These are phyloP conservation scores for Tryphoninae sp. DNA, from an alignment of 2,888 invertebrate genomes.

Conservation along the genomic window DNA sequence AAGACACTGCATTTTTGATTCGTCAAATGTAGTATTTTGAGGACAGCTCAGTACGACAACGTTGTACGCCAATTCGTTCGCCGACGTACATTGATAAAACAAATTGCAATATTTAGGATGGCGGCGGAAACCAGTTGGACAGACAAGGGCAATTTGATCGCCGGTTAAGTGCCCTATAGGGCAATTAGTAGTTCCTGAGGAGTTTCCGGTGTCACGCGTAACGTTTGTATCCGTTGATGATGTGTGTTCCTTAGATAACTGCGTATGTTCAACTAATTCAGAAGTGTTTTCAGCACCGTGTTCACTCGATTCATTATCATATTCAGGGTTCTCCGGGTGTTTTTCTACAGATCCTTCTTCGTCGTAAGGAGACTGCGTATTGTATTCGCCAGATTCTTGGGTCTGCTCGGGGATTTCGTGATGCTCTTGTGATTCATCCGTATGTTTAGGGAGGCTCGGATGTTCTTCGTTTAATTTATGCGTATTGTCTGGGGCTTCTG, in stretches of 20 bases:
- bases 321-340: too few species aligned
- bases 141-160: conserved; percentile 87
- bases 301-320: too few species aligned
- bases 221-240: not conserved
- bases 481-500: not conserved
- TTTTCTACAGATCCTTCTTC: too few species aligned
- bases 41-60: conserved; percentile 88
- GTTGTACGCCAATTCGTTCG: conserved; percentile 85
- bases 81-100: conserved; percentile 90
- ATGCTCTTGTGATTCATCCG: not conserved
- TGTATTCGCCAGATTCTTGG: not conserved
- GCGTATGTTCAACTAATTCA: not conserved
- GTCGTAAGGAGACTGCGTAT: too few species aligned
- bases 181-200: conserved; percentile 46
- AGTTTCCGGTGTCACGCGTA: not conserved
- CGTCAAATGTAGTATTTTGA: conserved; percentile 88
- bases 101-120: conserved; percentile 91
- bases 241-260: not conserved
- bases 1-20: conserved; percentile 86
- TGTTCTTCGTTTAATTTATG: not conserved
- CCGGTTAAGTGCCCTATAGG: conserved; percentile 82
- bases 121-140: conserved; percentile 90
- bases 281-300: too few species aligned
- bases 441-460: not conserved
- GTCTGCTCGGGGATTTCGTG: conserved; percentile 5